phyloP scores from a whole-genome alignment of 2,113 vertebrate genomes.

The Bungarus multicinctus region DNA sequence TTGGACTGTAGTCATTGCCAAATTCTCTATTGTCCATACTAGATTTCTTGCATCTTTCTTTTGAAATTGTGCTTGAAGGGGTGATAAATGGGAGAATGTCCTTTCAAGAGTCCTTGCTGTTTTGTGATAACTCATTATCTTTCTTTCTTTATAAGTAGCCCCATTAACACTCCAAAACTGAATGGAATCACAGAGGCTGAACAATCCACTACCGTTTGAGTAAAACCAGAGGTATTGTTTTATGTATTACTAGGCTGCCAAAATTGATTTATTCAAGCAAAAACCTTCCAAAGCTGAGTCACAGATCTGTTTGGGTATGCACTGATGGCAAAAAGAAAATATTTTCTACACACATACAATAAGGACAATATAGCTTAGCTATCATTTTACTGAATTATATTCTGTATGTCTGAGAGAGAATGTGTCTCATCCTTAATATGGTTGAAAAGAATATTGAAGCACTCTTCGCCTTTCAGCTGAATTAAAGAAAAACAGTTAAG shows the following conservation, averaged over 20 bases:
- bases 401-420: not conserved
- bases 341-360: conserved; percentile 47
- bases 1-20: conserved; percentile 56
- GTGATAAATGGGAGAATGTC: conserved; percentile 72
- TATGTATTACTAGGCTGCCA: conserved; percentile 70
- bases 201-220: conserved; percentile 59
- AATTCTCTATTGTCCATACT: conserved; percentile 59
- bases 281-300: conserved; percentile 52
- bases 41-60: conserved; percentile 70
- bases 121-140: conserved; percentile 82
- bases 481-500: conserved; percentile 70
- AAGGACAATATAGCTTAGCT: conserved; percentile 59
- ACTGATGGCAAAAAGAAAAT: conserved; percentile 54
- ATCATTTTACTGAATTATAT: conserved; percentile 68
- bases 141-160: conserved; percentile 81
- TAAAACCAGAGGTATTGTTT: conserved; percentile 57
- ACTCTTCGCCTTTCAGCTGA: conserved; percentile 61
- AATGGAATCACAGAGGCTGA: conserved; percentile 71
- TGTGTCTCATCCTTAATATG: conserved; percentile 46
- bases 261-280: conserved; percentile 62
- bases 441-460: conserved; percentile 60
- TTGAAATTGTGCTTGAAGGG: conserved; percentile 65
- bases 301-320: conserved; percentile 44
- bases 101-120: conserved; percentile 74
- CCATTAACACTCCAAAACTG: conserved; percentile 72